Evolutionary conservation across 2,113 vertebrate genomes (phyloP).

Genomic region (Crypturellus undulatus): DNA sequence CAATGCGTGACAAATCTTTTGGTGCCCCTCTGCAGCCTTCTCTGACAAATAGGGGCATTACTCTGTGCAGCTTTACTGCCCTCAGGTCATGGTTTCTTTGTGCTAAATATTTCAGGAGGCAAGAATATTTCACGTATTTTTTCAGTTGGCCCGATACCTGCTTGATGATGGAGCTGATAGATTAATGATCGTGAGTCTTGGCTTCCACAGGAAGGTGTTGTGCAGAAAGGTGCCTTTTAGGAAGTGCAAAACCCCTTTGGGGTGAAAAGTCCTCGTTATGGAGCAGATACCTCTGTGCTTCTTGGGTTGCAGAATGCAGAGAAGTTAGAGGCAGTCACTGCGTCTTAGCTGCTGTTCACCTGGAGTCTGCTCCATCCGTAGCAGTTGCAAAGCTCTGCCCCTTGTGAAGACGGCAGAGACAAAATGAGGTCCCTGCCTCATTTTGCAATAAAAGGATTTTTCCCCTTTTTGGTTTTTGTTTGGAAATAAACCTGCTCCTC

Average conservation of each 20-base stretch:
- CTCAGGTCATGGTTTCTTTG: background rate
- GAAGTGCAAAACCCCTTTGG: background rate
- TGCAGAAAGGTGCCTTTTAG: background rate
- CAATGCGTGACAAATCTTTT: background rate
- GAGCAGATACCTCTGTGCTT: background rate
- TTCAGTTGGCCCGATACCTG: background rate
- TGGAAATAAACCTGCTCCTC: background rate
- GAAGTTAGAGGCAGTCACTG: fast-evolving
- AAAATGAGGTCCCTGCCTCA: background rate
- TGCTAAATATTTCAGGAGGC: background rate
- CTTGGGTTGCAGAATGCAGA: background rate
- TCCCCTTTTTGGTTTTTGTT: no score
- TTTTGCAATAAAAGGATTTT: no score
- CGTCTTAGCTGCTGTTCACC: background rate
- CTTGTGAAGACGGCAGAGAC: background rate
- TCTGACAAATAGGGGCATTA: background rate
- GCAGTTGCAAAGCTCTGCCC: background rate
- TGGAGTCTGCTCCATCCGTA: background rate
- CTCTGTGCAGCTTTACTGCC: background rate
- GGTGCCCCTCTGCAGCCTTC: background rate
- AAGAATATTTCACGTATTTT: background rate
- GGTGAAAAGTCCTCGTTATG: background rate
- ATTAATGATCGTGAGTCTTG: background rate
- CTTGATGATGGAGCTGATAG: background rate
- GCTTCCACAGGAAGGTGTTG: background rate